A percentile compares a stretch with the other conserved stretches of the same genome.
Conservation (phyloP, 1,140 invertebrate genomes). For the Cyclina sinensis region DNA sequence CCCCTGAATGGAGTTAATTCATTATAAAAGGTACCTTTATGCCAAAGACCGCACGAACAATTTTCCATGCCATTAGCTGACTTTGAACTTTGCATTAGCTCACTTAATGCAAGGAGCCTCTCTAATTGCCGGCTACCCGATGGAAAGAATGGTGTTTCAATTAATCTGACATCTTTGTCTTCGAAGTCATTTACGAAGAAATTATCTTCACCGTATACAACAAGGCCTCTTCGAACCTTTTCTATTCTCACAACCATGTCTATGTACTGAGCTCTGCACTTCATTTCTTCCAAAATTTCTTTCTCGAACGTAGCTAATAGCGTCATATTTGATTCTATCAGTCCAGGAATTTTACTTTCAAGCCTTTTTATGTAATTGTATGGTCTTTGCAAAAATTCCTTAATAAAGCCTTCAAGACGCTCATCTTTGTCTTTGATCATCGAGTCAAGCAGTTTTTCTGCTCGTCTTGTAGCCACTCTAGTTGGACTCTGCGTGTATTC, state of each 20-base stretch:
- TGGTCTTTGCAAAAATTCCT: constrained; percentile 41
- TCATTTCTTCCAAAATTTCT: constrained; percentile 33
- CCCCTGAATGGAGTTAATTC: too few species aligned
- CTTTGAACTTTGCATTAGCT: background rate
- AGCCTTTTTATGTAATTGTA: constrained; percentile 48
- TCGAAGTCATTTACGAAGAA: constrained; percentile 56
- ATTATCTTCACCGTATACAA: constrained; percentile 49
- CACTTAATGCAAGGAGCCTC: background rate
- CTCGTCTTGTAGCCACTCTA: constrained; percentile 22
- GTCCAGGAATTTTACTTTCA: constrained; percentile 51
- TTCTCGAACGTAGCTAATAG: constrained; percentile 41
- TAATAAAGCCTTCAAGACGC: constrained; percentile 31
- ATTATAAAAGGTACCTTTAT: background rate
- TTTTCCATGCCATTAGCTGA: background rate
- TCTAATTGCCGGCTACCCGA: background rate
- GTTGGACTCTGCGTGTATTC: constrained; percentile 10
- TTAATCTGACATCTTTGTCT: constrained; percentile 48
- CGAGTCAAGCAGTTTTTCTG: constrained; percentile 43
- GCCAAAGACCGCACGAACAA: constrained; percentile 44
- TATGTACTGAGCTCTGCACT: constrained; percentile 13
- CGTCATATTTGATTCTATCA: constrained; percentile 42
- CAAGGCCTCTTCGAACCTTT: background rate
- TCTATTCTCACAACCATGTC: constrained; percentile 53
- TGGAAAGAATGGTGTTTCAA: background rate
- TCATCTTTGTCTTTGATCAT: constrained; percentile 58